Evolutionary conservation across 2,797 vertebrate species (phyloP), one percentile per base, ranked within the genome.

Genomic region (Poecilia wingei): DNA sequence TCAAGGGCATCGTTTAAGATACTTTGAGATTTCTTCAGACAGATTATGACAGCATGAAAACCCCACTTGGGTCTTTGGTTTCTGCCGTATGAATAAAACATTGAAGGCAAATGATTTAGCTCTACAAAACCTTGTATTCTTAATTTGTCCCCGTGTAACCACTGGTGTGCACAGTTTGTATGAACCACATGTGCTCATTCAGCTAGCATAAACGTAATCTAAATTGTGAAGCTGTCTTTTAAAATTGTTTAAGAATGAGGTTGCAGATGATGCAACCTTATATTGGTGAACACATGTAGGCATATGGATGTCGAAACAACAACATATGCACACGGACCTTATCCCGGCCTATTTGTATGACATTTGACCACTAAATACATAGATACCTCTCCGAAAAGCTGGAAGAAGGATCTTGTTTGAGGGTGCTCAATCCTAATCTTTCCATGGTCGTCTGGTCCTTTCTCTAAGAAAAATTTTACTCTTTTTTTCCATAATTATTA

Each of bases 341-440:
- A 51, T 66, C 6, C 46, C 68, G 18, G 46, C 43, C 33, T 20
- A 49, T 68, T 18, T 76, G 49, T 1, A 73, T 33, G n/a, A 14
- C 55, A 36, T 47, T 70, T 6, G 12, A 49, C 20, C 22, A 0
- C 22, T 74, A 5, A 53, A 33, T 14, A 80, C 53, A 78, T 64
- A 71, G 25, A 7, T 3, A 3, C 16, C 22, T 68, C 45, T 71
- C n/a, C 74, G 0, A 1, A 84, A 93, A 53, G 90, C 18, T 69
- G 69, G 72, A 82, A 79, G 79, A 82, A 83, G 72, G 77, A 83
- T 76, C 78, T 82, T 87, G 73, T 88, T 75, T 89, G 84, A 91
- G 75, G 59, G 76, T 89, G 92, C 90, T 93, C 93, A 89, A 84
- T 91, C 85, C 87, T 77, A 70, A 69, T 73, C 57, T 66, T 85